These are phyloP conservation scores for Drosophila monieri DNA, from an alignment of 2,888 invertebrate genomes.

Conservation along the genomic window DNA sequence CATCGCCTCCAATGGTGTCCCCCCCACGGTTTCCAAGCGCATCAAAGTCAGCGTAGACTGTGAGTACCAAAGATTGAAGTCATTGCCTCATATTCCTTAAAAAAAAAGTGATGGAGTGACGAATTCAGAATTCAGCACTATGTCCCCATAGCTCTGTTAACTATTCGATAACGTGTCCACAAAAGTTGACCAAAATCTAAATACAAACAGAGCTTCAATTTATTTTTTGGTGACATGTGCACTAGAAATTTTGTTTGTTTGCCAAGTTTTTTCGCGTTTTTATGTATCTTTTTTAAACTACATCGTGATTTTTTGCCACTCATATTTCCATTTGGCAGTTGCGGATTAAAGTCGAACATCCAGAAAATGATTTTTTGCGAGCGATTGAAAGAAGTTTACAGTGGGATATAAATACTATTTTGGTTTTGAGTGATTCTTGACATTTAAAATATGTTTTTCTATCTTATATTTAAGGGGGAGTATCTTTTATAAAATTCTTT, in stretches of 20 bases:
- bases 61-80: constrained; percentile 86
- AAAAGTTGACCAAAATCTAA: constrained; percentile 41
- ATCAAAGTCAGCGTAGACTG: constrained; percentile 97
- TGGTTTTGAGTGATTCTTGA: neutral
- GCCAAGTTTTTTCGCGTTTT: constrained; percentile 4
- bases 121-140: constrained; percentile 31
- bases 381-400: constrained; percentile 7
- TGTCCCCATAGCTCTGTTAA: constrained; percentile 4
- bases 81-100: constrained; percentile 24
- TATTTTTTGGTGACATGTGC: constrained; percentile 51
- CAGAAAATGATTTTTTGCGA: constrained; percentile 33
- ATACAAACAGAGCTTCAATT: constrained; percentile 55
- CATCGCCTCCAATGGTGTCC: constrained; percentile 94
- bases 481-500: neutral
- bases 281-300: constrained; percentile 5
- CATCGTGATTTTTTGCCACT: constrained; percentile 41
- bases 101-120: constrained; percentile 54
- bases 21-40: constrained; percentile 95
- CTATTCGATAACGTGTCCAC: constrained; percentile 23
- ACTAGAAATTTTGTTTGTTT: constrained; percentile 17
- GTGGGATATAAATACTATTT: constrained; percentile 2
- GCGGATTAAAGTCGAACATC: constrained; percentile 58
- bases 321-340: constrained; percentile 64
- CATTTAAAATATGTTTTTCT: neutral
- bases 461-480: neutral